Evolutionary conservation across 2,888 invertebrate genomes (phyloP), one percentile per base, ranked within the genome.

Genomic region (Apotomis turbidana): DNA sequence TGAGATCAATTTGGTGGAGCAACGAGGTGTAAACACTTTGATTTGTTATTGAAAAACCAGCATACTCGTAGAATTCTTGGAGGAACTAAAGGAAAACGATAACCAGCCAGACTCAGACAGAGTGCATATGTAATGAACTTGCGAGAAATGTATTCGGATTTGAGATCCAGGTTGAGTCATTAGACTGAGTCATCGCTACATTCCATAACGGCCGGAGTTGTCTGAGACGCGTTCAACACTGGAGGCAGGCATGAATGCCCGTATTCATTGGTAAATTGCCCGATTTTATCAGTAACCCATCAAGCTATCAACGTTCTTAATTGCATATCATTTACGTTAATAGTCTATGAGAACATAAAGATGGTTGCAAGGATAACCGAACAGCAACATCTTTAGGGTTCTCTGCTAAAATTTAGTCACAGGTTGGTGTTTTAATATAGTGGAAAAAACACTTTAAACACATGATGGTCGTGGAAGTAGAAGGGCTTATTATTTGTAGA

Each of bases 111-210:
- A 5, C 41, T 36, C 8, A n/a, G 9, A 13, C 5, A 8, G n/a
- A 60, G 27, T 61, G 54, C 68, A 61, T 61, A 44, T 15, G 68
- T 69, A 71, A 46, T 64, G 64, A 55, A 55, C 44, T 64, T 57
- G n/a, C 36, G 55, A 66, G 66, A 66, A 66, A 66, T 57, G 5
- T 49, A 9, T 49, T 49, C 49, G 49, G 49, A 49, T 49, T 77
- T 76, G 68, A 73, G 72, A 73, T 76, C 75, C 66, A 71, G 74
- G 75, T 78, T 87, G 87, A 87, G 77, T 87, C 87, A 87, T 75
- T 68, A 71, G 59, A 52, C 74, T 86, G 85, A 87, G 78, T 87
- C 86, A 87, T 75, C 76, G 77, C 52, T 44, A 66, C 80, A 79
- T 79, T 76, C 80, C 78, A 72, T 69, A 76, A 76, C 78, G 76